These are phyloP conservation scores for Lobophora halterata DNA, from an alignment of 2,888 invertebrate genomes.

Conservation along the genomic window DNA sequence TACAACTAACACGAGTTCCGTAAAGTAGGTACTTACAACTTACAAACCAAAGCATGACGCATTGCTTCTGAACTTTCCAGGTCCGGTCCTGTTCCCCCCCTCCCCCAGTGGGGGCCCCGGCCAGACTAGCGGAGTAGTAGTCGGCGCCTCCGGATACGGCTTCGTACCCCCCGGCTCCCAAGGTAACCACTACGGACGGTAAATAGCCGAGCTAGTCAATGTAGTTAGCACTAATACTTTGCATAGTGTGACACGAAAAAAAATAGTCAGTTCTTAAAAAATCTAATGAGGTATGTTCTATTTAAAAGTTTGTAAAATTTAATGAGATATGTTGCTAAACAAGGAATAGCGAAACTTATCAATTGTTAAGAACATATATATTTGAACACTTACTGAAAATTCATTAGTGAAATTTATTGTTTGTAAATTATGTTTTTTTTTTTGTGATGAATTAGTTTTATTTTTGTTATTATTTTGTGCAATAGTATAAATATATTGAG, in stretches of 20 bases:
- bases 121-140: slow-evolving; percentile 89
- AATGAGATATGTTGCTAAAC: no score
- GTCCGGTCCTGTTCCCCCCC: slow-evolving; percentile 90
- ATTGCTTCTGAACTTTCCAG: slow-evolving; percentile 62
- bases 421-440: no score
- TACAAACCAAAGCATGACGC: no score
- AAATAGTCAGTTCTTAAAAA: not conserved
- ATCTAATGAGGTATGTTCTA: not conserved
- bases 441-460: not conserved
- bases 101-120: slow-evolving; percentile 84
- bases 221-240: slow-evolving; percentile 60
- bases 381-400: no score
- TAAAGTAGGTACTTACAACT: no score
- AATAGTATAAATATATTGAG: not conserved
- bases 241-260: slow-evolving; percentile 39
- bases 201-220: slow-evolving; percentile 57
- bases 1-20: not conserved
- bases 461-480: not conserved
- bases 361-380: no score
- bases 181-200: slow-evolving; percentile 80
- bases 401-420: no score
- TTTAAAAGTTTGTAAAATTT: no score
- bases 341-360: no score
- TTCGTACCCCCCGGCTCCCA: slow-evolving; percentile 88
- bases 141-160: slow-evolving; percentile 92